Conservation (phyloP, 2,113 vertebrate species). For the Rhynchopsitta pachyrhyncha region DNA sequence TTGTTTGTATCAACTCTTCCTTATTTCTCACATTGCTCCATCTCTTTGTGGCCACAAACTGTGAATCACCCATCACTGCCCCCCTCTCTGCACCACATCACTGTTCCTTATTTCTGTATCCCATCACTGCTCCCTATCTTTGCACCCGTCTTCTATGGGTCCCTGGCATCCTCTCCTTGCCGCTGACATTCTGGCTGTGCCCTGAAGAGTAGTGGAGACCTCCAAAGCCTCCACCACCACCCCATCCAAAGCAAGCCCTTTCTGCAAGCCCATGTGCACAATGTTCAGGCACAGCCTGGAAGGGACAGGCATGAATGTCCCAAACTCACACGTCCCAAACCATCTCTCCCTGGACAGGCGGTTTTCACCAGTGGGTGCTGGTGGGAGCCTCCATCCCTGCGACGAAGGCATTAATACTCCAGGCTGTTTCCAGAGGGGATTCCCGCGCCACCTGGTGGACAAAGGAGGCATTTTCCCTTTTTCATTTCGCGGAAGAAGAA, state of each 20-base stretch:
- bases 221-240: not conserved
- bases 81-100: not conserved
- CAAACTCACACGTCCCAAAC: not conserved
- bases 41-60: not conserved
- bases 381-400: not conserved
- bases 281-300: fast-evolving
- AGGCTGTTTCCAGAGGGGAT: not conserved
- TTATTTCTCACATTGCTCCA: fast-evolving
- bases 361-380: fast-evolving
- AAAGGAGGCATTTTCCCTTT: not conserved
- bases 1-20: not conserved
- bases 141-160: fast-evolving
- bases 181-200: not conserved
- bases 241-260: not conserved
- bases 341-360: not conserved
- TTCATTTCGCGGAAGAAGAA: fast-evolving
- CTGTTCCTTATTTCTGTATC: too few species aligned
- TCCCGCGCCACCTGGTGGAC: conserved; percentile 65
- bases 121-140: too few species aligned
- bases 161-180: not conserved
- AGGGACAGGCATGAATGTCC: not conserved
- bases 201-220: fast-evolving
- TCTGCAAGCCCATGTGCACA: fast-evolving
- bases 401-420: not conserved
- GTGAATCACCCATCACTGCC: not conserved